Base-by-base conservation (phyloP, 2,888 invertebrate genomes). In the Hydriomena furcata region DNA sequence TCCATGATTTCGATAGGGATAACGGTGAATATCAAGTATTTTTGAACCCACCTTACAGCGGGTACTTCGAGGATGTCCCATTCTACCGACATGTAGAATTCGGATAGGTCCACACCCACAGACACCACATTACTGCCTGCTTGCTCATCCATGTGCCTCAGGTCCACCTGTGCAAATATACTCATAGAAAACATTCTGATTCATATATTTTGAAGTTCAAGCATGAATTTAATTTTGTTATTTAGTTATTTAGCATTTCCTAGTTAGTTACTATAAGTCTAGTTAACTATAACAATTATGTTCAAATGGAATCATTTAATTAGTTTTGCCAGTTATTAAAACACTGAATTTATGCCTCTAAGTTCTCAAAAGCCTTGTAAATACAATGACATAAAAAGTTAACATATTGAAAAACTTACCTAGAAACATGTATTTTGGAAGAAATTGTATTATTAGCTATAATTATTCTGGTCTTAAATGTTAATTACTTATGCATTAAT, bases 41-140 rank as follows among this genome's bases (percentile, higher is more conserved):
- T 31, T 8, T 51, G 17, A 17, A 49, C 88, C 91, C 79, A 96
- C 96, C 97, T 95, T 63, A 97, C 96, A 63, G 97, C 97, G 63
- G 97, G 97, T 76, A 98, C 99, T 91, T 97, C 97, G 58, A 99
- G 92, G 71, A 99, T 98, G 90, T 99, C 99, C 99, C 99, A 99
- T 89, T 99, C 99, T 45, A 99, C 99, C 57, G 98, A 98, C 93
- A 96, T 97, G 91, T 99, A 99, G 92, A 99, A 99, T 90, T 98
- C 99, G 44, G 97, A 96, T 60, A 99, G 93, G 88, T 99, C 99
- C 54, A 99, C 98, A 43, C 99, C 99, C 55, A 97, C 95, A 52
- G 96, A 96, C 60, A 97, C 97, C 66, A 96, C 92, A 82, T 96
- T 96, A 82, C 97, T 96, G 68, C 96, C 96, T 36, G 94, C 94